These are phyloP conservation scores for Galeruca laticollis DNA, from an alignment of 2,888 invertebrate genomes.

Conservation along the genomic window DNA sequence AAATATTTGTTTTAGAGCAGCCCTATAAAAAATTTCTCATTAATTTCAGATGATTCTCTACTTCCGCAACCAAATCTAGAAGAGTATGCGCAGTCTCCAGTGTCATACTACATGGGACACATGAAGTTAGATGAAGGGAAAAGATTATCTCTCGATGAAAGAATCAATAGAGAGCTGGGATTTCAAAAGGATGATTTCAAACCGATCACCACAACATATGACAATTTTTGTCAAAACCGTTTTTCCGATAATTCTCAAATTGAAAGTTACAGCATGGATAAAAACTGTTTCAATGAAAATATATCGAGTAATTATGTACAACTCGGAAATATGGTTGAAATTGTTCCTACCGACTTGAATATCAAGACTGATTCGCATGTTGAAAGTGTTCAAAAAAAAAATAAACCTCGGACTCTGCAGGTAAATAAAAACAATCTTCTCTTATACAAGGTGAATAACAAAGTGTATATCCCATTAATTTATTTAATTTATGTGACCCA, in stretches of 20 bases:
- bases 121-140: conserved; percentile 66
- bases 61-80: conserved; percentile 57
- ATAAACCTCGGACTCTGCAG: conserved; percentile 36
- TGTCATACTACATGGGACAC: conserved; percentile 41
- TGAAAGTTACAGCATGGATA: background rate
- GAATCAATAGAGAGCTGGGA: conserved; percentile 73
- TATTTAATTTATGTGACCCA: no score
- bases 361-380: conserved; percentile 20
- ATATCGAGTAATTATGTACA: conserved; percentile 60
- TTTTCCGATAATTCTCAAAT: conserved; percentile 23
- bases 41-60: conserved; percentile 66
- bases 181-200: conserved; percentile 64
- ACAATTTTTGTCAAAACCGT: conserved; percentile 39
- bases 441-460: background rate
- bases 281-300: conserved; percentile 1
- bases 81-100: conserved; percentile 55
- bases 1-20: no score
- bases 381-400: conserved; percentile 11
- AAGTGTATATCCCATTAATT: no score
- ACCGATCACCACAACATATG: conserved; percentile 39
- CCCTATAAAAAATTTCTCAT: background rate
- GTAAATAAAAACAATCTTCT: conserved; percentile 16
- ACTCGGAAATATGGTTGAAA: conserved; percentile 74
- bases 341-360: conserved; percentile 68
- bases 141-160: conserved; percentile 72